Evolutionary conservation across 1,140 invertebrate genomes (phyloP), one percentile per base, ranked within the genome.

Genomic region (Heliothis subflexa): DNA sequence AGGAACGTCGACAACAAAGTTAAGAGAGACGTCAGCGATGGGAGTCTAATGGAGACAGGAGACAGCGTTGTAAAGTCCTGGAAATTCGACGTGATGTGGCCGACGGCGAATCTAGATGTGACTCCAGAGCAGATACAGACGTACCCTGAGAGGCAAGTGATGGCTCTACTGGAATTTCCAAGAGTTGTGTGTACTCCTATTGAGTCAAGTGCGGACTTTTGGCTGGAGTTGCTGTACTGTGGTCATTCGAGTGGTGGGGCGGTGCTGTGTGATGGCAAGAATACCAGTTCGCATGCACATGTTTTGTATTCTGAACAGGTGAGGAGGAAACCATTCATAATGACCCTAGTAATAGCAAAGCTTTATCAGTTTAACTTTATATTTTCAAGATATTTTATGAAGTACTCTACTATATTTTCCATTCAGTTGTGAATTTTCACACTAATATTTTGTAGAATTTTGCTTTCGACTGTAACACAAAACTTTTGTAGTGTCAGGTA

Each of bases 21-120:
- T 0, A 91, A 91, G 77, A 85, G 91, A 74, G 89, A 93, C 18
- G 75, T 86, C 5, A 79, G 79, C 68, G 90, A 89, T 21, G 91
- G 86, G n/a, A 87, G 85, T 59, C 78, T 91, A 21, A 88, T 93
- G 79, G 92, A 93, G 81, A 94, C 89, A 28, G 90, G 91, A 40
- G 93, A 91, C 66, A 94, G 86, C 86, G 77, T 93, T 25, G 87
- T 94, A 1, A 94, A 93, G 33, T 96, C 95, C 49, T 95, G 95
- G 88, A 95, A 95, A 76, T 94, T 97, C 79, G 97, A 98, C 80
- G 97, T 98, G 14, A 95, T 97, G 93, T 98, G 97, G 97, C 97
- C 97, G 2, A 95, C 95, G 52, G 96, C 97, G 2, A 96, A 96
- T 78, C 90, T 98, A 72, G 95, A 95, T 14, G 94, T 98, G 33